Evolutionary conservation across 2,113 vertebrate species (phyloP), one percentile per base, ranked within the genome.

Genomic region (Cynoglossus semilaevis): DNA sequence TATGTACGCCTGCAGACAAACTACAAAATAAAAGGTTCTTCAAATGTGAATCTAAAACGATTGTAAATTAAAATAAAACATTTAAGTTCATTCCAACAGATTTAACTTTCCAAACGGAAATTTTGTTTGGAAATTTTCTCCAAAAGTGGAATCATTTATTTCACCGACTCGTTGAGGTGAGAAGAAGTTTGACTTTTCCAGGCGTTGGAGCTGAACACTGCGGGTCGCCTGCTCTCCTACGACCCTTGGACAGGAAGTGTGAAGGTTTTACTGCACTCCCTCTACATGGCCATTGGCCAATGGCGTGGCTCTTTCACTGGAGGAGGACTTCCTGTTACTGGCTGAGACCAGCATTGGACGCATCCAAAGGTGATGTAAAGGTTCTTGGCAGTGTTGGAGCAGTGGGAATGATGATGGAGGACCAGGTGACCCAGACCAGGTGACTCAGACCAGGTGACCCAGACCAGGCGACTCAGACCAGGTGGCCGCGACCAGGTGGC

Each of bases 151-250:
- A 67, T 77, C 1, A 69, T 91, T 50, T 91, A 85, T 67, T 93
- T 92, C 73, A 91, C 81, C 0, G 89, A 91, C 81, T 91, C 89
- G 0, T 91, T 90, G 87, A 91, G 85, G 88, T 90, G 72, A 87
- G 56, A 15, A 0, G 15, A 16, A 8, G 12, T 58, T 10, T 14
- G 15, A 0, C 43, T 34, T 47, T 70, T 16, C 60, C n/a, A 92
- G 88, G 90, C 88, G 37, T 79, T 88, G 0, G 85, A 92, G 88
- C 79, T 85, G 16, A 92, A 92, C 72, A 42, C 22, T 17, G 83
- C 88, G 16, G 90, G 86, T 0, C 71, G 71, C 36, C 84, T 90
- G 0, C 85, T 91, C 17, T 58, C 76, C 41, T 92, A 54, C 19
- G 66, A 91, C 9, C 85, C 85, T 5, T 55, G 44, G 10, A 77